Evolutionary conservation across 35 echinoderm and acorn worm species (phyloP).

Genomic region (Anneissia japonica): DNA sequence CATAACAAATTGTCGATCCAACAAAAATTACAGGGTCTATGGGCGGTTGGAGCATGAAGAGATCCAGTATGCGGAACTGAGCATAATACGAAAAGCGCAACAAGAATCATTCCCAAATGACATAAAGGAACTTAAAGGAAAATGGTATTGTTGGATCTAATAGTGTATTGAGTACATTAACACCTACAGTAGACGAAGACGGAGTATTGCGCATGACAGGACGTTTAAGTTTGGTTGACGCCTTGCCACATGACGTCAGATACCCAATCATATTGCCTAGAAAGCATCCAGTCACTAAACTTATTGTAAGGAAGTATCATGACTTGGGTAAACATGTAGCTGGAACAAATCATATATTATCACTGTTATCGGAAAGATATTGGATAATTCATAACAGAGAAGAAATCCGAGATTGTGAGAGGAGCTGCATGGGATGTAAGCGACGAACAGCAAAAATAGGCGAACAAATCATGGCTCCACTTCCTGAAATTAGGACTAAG

Average conservation of each 20-base stretch:
- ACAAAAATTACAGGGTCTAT: not conserved
- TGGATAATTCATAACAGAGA: not conserved
- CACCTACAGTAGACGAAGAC: conserved; percentile 8
- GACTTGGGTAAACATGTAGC: not conserved
- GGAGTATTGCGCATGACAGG: not conserved
- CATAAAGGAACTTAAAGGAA: no score
- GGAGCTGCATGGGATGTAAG: not conserved
- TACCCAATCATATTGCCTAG: conserved; percentile 27
- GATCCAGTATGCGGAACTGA: not conserved
- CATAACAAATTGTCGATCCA: not conserved
- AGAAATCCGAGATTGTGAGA: not conserved
- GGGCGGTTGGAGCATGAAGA: not conserved
- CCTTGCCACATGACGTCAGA: not conserved
- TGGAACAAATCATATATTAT: not conserved
- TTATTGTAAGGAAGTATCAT: conserved; percentile 25
- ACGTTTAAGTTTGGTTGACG: conserved; percentile 16
- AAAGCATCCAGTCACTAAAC: conserved; percentile 15
- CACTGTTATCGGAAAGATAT: not conserved
- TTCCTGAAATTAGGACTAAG: not conserved
- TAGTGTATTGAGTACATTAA: not conserved
- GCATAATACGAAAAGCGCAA: not conserved
- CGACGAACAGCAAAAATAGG: not conserved
- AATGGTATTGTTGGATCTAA: not conserved
- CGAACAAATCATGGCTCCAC: conserved; percentile 22
- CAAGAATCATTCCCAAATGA: no score